Evolutionary conservation across 2,113 vertebrate genomes (phyloP), one percentile per base, ranked within the genome.

Genomic region (Scopus umbretta): DNA sequence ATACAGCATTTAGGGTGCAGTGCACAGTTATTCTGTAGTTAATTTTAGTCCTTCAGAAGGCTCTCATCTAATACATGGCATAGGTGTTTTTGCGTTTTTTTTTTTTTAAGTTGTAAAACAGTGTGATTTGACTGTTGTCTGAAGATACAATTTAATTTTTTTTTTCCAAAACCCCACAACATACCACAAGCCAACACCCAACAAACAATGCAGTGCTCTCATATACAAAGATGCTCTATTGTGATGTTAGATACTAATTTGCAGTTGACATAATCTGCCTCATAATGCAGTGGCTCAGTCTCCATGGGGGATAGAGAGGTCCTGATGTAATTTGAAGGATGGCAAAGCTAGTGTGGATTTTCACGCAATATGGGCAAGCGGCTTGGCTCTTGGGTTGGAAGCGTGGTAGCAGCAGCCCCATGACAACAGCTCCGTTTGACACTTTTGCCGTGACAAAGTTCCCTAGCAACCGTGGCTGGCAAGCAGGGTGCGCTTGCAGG

Each of bases 391-490:
- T 40, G 63, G 45, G 8, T 45, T 86, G 82, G 75, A 83, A 83
- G 14, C 1, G 3, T 2, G 3, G 40, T 55, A 36, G 2, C 42
- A 75, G 56, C 59, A 66, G 36, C 78, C 56, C 6, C 0, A 5
- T 70, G 63, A 43, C 61, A 72, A 45, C 56, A 72, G 87, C 80
- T 82, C 62, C 47, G 45, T 78, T 61, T 58, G 56, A 34, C 20
- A 4, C 26, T 88, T 43, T 13, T 71, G 56, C 65, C 21, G 1
- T 52, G 88, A 23, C 36, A 17, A 34, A 68, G 32, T 16, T n/a
- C 32, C 81, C 36, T 40, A 49, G 84, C 84, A 96, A 27, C 63
- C 4, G 10, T 4, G 5, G 58, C 80, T 74, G 62, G 66, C 56
- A 65, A 67, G 63, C 1, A 1, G 34, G 55, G 20, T 15, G 43